Conservation (phyloP, 2,113 vertebrate species). For the Paedocypris sp. region DNA sequence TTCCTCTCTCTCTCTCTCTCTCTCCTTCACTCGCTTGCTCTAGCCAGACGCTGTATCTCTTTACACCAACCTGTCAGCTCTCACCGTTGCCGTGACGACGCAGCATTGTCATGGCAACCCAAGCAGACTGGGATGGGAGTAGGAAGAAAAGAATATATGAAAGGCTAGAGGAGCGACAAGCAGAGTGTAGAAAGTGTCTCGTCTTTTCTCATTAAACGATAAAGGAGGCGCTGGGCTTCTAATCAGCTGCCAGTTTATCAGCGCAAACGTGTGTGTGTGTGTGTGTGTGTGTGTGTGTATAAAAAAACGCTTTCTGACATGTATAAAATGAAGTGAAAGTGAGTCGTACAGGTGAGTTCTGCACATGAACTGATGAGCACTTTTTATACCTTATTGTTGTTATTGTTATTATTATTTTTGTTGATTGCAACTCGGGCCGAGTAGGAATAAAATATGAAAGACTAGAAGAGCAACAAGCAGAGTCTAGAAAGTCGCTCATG, state of each 20-base stretch:
- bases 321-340: too few relatives aligned
- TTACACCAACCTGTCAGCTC: slow-evolving; percentile 51
- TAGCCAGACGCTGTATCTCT: slow-evolving; percentile 41
- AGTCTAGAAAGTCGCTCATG: slow-evolving; percentile 41
- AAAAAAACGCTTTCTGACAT: too few relatives aligned
- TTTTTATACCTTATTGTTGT: too few relatives aligned
- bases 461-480: slow-evolving; percentile 27
- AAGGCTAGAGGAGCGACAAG: slow-evolving; percentile 30
- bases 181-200: slow-evolving; percentile 40
- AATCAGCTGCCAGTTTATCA: slow-evolving; percentile 41
- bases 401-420: too few relatives aligned
- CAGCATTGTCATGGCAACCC: slow-evolving; percentile 54
- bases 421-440: too few relatives aligned
- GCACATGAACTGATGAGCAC: too few relatives aligned
- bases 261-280: too few relatives aligned
- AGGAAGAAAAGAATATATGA: slow-evolving; percentile 31
- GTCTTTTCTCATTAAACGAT: slow-evolving; percentile 42
- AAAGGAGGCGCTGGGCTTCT: slow-evolving; percentile 31
- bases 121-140: slow-evolving; percentile 30
- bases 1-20: slow-evolving; percentile 1
- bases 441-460: slow-evolving; percentile 33
- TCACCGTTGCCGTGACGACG: slow-evolving; percentile 42
- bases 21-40: slow-evolving; percentile 26
- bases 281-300: too few relatives aligned
- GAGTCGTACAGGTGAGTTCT: too few relatives aligned